phyloP scores from a whole-genome alignment of 2,797 vertebrate species.

The Ibycter americanus region DNA sequence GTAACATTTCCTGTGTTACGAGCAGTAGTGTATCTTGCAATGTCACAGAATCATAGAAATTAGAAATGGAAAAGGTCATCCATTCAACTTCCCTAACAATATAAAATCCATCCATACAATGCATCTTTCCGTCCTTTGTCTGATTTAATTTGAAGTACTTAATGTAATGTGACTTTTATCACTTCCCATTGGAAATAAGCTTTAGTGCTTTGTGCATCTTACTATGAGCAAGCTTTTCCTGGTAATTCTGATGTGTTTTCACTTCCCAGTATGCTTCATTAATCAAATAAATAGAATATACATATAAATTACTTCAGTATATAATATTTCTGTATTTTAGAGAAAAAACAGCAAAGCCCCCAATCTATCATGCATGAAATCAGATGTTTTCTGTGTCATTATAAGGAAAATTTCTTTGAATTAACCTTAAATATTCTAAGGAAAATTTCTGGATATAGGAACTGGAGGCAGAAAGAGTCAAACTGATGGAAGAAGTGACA shows the following conservation, averaged over 20 bases:
- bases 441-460: conserved; percentile 72
- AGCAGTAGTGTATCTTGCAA: neutral
- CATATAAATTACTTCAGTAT: neutral
- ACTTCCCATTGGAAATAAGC: neutral
- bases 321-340: neutral
- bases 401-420: neutral
- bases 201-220: neutral
- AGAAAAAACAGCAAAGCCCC: neutral
- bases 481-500: conserved; percentile 84
- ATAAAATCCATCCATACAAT: neutral
- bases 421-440: neutral
- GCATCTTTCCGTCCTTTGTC: neutral
- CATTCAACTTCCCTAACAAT: neutral
- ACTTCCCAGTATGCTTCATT: neutral
- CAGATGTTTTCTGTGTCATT: neutral
- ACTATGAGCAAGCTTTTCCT: neutral
- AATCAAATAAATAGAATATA: neutral
- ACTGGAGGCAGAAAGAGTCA: conserved; percentile 85
- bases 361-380: neutral
- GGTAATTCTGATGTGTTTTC: neutral
- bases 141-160: neutral
- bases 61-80: conserved; percentile 2
- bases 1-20: neutral
- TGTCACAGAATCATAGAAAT: neutral
- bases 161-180: neutral